Conservation (phyloP, 2,113 vertebrate genomes). For the Chionis minor region DNA sequence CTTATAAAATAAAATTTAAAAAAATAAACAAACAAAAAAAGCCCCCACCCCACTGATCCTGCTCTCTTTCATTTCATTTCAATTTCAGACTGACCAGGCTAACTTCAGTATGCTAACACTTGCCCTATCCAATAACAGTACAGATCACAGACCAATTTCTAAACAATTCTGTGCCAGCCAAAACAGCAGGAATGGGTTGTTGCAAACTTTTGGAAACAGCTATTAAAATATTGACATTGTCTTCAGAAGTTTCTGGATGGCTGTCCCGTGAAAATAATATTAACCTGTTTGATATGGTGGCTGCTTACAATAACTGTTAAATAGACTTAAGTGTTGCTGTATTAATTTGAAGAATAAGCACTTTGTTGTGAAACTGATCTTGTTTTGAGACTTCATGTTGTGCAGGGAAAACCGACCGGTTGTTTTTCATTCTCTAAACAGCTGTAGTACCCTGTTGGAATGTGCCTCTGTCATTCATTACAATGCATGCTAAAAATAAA, state of each 20-base stretch:
- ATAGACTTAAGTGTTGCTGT: not conserved
- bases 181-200: not conserved
- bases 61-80: not conserved
- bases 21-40: not conserved
- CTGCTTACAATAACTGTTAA: constrained; percentile 7
- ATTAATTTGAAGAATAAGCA: constrained; percentile 35
- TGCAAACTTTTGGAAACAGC: constrained; percentile 29
- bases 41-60: not conserved
- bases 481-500: constrained; percentile 63
- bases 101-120: not conserved
- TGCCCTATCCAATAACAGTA: not conserved
- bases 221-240: constrained; percentile 37
- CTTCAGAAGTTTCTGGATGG: constrained; percentile 29
- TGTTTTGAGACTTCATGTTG: constrained; percentile 19
- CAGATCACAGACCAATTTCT: not conserved
- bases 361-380: constrained; percentile 32
- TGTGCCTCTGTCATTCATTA: constrained; percentile 62
- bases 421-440: constrained; percentile 39
- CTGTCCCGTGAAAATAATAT: not conserved
- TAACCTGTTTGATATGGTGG: not conserved
- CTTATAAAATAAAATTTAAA: not conserved
- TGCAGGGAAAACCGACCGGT: not conserved
- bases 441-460: constrained; percentile 41
- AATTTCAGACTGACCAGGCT: not conserved
- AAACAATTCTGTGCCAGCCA: not conserved